Evolutionary conservation across 2,113 vertebrate species (phyloP).

Genomic region (Upupa epops): DNA sequence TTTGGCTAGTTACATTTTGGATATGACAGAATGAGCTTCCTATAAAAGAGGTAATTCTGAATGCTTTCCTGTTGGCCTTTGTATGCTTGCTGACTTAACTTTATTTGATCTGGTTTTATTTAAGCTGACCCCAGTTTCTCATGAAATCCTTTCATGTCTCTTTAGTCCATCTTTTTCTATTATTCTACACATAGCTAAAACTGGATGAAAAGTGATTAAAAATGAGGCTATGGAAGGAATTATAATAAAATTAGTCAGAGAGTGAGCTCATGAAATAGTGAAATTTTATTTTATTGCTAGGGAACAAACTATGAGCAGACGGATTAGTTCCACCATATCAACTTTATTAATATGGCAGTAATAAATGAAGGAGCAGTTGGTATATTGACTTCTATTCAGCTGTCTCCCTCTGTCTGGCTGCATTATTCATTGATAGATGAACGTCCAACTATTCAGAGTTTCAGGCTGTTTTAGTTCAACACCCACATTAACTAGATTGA

Average conservation of each 20-base stretch:
- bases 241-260: slow-evolving; percentile 49
- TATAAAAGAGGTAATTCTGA: background rate
- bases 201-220: slow-evolving; percentile 24
- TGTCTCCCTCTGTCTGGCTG: background rate
- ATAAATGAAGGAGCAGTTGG: slow-evolving; percentile 60
- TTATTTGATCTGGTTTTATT: slow-evolving; percentile 17
- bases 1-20: background rate
- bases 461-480: background rate
- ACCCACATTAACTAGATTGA: background rate
- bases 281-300: slow-evolving; percentile 44
- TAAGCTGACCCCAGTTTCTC: background rate
- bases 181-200: background rate
- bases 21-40: background rate
- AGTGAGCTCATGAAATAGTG: slow-evolving; percentile 52
- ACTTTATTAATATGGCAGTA: slow-evolving; percentile 56
- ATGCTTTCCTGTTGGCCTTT: background rate
- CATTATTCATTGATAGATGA: background rate
- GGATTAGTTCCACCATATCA: slow-evolving; percentile 61
- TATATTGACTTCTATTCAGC: slow-evolving; percentile 5
- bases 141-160: background rate
- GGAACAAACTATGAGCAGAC: slow-evolving; percentile 66
- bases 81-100: background rate
- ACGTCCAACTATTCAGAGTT: background rate
- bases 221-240: slow-evolving; percentile 27
- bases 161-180: background rate